These are phyloP conservation scores for Paradoxurus hermaphroditus DNA, from an alignment of 2,113 vertebrate species.

Conservation along the genomic window DNA sequence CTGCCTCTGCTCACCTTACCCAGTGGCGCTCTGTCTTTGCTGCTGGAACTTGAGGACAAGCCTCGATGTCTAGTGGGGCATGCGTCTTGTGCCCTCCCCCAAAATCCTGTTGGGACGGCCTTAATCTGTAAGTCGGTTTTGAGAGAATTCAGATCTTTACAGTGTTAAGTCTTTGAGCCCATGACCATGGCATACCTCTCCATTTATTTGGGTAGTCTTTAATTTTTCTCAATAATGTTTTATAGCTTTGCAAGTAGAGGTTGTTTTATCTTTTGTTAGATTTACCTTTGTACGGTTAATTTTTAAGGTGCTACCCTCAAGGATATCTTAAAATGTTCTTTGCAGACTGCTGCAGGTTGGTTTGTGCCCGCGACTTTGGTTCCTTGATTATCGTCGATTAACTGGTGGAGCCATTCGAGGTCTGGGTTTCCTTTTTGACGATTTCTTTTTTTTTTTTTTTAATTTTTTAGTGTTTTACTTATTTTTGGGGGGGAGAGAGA, in stretches of 20 bases:
- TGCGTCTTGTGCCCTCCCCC: accelerated
- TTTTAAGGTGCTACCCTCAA: not conserved
- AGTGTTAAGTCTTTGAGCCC: not conserved
- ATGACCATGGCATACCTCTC: not conserved
- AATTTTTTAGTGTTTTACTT: no score
- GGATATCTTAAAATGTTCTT: not conserved
- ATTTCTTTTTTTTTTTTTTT: not conserved
- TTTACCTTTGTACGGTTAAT: not conserved
- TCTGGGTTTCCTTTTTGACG: not conserved
- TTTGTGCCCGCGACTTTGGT: no score
- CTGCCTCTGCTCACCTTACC: not conserved
- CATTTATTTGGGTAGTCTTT: not conserved
- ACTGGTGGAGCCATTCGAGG: not conserved
- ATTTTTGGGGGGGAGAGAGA: no score
- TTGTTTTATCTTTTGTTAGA: not conserved
- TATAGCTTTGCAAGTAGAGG: not conserved
- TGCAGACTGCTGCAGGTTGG: accelerated
- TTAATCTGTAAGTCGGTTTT: not conserved
- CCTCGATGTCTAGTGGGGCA: not conserved
- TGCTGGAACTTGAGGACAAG: no score
- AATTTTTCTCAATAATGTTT: not conserved
- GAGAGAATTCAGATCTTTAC: not conserved
- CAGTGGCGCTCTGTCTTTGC: accelerated
- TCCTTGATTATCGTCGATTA: not conserved
- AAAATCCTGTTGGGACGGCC: not conserved